Base-by-base conservation (phyloP, 1,140 invertebrate genomes). In the Bombus breviceps region DNA sequence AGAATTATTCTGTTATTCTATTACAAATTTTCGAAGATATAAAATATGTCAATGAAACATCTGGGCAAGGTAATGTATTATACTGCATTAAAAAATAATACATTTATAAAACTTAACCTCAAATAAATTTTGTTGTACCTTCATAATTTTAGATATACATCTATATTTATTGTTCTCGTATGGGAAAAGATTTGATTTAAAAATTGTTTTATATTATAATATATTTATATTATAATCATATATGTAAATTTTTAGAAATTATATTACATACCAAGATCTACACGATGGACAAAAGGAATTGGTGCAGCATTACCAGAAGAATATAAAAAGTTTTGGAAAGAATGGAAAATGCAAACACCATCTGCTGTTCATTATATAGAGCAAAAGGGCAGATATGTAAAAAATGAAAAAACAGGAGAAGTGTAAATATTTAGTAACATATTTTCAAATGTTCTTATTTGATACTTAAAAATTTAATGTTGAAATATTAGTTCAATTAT, bases 251-350 rank as follows among this genome's bases (percentile, higher is more conserved):
- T 80, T 47, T 39, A 85, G 83, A 57, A 22, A 15, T 80, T 95
- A 13, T 95, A 94, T 80, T 88, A 90, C 12, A n/a, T 89, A 0
- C 69, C 71, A 82, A 93, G 59, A 89, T 18, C 74, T 88, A 94
- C 91, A 78, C 95, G 96, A 78, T 97, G 96, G 94, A 93, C 95
- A 69, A 95, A 95, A 83, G 97, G 97, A 13, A 94, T 97, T 64
- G 97, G 97, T 22, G 93, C 96, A 59, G 94, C 96, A 85, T 94
- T 99, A 82, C 99, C 99, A 8, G 96, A 97, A 88, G 97, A 97
- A 53, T 99, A 99, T 93, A 97, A 97, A 93, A 98, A 98, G 93
- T 98, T 98, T 94, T 98, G 97, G 96, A 96, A 95, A 86, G 98
- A 99, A 96, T 98, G 98, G 97, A 97, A 98, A 93, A 85, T 96